These are phyloP conservation scores for Matsumyia berberina DNA, from an alignment of 2,888 invertebrate genomes.

Conservation along the genomic window DNA sequence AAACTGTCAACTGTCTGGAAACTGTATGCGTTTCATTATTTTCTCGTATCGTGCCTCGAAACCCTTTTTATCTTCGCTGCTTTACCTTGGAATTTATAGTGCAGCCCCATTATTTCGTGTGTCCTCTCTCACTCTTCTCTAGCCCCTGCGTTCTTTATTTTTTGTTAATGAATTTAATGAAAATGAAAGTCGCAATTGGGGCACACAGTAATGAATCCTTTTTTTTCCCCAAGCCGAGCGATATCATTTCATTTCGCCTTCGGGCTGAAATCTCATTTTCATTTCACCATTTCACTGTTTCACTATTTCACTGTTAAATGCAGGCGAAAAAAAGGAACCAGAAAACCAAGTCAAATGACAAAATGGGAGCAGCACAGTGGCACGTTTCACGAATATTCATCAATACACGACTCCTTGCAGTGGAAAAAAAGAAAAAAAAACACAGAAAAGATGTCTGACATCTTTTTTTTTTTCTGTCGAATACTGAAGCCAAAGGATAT, in stretches of 20 bases:
- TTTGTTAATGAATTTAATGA: constrained; percentile 75
- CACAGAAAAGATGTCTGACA: constrained; percentile 45
- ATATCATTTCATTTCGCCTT: constrained; percentile 67
- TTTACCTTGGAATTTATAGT: constrained; percentile 60
- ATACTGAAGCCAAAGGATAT: constrained; percentile 3
- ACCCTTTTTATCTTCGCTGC: constrained; percentile 44
- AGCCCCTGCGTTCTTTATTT: constrained; percentile 29
- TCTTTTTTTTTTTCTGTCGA: constrained; percentile 19
- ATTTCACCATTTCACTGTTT: constrained; percentile 63
- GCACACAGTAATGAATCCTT: constrained; percentile 75
- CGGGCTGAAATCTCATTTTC: constrained; percentile 69
- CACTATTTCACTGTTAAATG: constrained; percentile 59
- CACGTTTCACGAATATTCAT: constrained; percentile 75
- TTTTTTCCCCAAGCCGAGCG: constrained; percentile 55
- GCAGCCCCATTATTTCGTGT: constrained; percentile 51
- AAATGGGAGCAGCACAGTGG: constrained; percentile 72
- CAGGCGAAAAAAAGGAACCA: constrained; percentile 32
- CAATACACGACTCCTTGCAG: constrained; percentile 63
- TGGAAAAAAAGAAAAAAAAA: not conserved
- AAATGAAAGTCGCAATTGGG: constrained; percentile 74
- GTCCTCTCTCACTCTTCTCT: constrained; percentile 11
- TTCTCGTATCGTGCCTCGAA: not conserved
- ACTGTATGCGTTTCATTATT: constrained; percentile 7
- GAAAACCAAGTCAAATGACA: constrained; percentile 43
- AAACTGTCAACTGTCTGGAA: not conserved